Evolutionary conservation across 2,113 vertebrate genomes (phyloP), one percentile per base, ranked within the genome.

Genomic region (Chaetura pelagica): DNA sequence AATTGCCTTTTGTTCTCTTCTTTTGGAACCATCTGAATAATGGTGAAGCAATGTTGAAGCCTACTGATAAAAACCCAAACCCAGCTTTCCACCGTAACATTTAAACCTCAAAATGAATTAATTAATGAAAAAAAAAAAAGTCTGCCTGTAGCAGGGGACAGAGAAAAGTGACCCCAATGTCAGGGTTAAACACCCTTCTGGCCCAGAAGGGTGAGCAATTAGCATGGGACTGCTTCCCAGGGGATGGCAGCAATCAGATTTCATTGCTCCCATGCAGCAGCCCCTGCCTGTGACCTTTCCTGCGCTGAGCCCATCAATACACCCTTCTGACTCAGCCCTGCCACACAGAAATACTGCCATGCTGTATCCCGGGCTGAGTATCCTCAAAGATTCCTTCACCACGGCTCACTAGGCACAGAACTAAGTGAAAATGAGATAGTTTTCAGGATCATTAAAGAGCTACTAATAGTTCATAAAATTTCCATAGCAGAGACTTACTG

Each of bases 31-130:
- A 2, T 1, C 21, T 2, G 34, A 72, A 30, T 35, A 3, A 32
- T 0, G 11, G 35, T 0, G 4, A 42, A 61, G 40, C 18, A 3
- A 29, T 0, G 11, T 32, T 0, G 4, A 42, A 61, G 40, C 21
- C 73, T 27, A 19, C 32, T 5, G 67, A 42, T 9, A 72, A 80
- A 59, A 7, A 8, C 13, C 20, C 32, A 27, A 55, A 21, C 27
- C 22, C 24, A 54, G 67, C 46, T 79, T 40, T 30, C 52, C 51
- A 64, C 16, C 1, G 2, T 8, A 48, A n/a, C 26, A 20, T 42
- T 26, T 10, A 7, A 52, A 68, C 42, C 52, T 55, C 6, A 1
- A 19, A 34, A 85, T 32, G 1, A 12, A 32, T 15, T 6, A 15
- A 55, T 15, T 3, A 6, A 30, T 38, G 38, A 38, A 38, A 6